Conservation (phyloP, 2,888 invertebrate species). For the Agrotis segetum region DNA sequence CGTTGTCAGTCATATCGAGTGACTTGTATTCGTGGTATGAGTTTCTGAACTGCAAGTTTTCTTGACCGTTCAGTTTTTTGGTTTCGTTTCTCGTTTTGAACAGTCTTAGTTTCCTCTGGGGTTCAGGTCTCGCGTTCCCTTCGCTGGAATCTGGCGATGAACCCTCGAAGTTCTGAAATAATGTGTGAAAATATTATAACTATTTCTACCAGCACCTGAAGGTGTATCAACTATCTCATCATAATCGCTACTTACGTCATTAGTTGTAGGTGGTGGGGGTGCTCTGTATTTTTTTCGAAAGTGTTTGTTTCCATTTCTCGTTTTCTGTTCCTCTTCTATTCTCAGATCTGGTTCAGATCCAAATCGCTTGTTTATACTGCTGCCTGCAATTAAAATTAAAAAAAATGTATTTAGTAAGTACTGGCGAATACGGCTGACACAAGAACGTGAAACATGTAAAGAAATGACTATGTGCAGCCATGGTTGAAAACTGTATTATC, state of each 20-base stretch:
- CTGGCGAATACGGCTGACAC: no score
- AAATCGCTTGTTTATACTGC: slow-evolving; percentile 90
- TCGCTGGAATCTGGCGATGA: slow-evolving; percentile 92
- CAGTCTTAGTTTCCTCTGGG: slow-evolving; percentile 91
- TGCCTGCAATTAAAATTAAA: slow-evolving; percentile 70
- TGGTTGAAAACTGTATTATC: no score
- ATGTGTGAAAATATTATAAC: background rate
- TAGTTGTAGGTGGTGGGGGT: slow-evolving; percentile 90
- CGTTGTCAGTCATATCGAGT: slow-evolving; percentile 80
- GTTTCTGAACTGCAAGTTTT: slow-evolving; percentile 79
- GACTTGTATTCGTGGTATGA: slow-evolving; percentile 84
- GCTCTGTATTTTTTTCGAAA: slow-evolving; percentile 95
- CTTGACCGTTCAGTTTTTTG: slow-evolving; percentile 88
- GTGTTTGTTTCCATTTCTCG: slow-evolving; percentile 84
- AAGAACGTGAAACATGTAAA: no score
- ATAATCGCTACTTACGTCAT: slow-evolving; percentile 79
- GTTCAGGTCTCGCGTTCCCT: slow-evolving; percentile 87
- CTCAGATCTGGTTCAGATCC: slow-evolving; percentile 94
- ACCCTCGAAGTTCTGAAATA: slow-evolving; percentile 85
- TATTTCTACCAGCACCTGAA: background rate
- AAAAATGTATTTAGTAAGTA: no score
- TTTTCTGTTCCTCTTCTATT: slow-evolving; percentile 84
- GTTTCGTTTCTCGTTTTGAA: slow-evolving; percentile 95
- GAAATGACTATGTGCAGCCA: no score
- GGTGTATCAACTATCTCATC: background rate